These are phyloP conservation scores for Coturnix japonica DNA, from an alignment of 2,113 vertebrate genomes.

Conservation along the genomic window DNA sequence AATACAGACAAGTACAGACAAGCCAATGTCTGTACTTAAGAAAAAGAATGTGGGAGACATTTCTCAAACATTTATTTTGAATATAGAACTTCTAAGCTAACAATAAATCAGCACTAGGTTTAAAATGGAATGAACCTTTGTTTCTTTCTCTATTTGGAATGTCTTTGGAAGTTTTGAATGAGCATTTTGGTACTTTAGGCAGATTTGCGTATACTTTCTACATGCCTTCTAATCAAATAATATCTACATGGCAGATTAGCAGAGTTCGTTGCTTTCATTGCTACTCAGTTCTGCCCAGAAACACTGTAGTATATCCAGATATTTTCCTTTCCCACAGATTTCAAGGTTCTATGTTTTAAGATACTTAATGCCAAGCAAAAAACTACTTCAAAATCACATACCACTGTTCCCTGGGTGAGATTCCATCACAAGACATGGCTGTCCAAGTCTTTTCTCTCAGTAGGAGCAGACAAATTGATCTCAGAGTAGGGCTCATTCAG, in stretches of 20 bases:
- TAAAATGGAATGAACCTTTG: background rate
- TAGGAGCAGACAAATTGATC: background rate
- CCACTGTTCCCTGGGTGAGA: background rate
- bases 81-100: background rate
- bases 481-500: background rate
- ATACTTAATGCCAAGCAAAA: background rate
- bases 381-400: background rate
- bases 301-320: background rate
- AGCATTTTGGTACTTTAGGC: background rate
- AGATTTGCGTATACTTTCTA: background rate
- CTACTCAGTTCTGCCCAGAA: background rate
- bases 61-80: background rate
- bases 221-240: background rate
- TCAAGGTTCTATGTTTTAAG: background rate
- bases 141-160: background rate
- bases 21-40: fast-evolving
- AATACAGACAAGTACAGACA: background rate
- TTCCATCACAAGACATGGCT: background rate
- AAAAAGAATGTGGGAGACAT: background rate
- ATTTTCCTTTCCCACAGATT: background rate
- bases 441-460: background rate
- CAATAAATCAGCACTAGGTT: background rate
- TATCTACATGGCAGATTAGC: background rate
- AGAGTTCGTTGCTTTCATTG: background rate
- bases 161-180: background rate